A percentile compares a stretch with the other conserved stretches of the same genome.
Evolutionary conservation across 1,140 invertebrate genomes (phyloP).

Genomic region (Gonioctena quinquepunctata): DNA sequence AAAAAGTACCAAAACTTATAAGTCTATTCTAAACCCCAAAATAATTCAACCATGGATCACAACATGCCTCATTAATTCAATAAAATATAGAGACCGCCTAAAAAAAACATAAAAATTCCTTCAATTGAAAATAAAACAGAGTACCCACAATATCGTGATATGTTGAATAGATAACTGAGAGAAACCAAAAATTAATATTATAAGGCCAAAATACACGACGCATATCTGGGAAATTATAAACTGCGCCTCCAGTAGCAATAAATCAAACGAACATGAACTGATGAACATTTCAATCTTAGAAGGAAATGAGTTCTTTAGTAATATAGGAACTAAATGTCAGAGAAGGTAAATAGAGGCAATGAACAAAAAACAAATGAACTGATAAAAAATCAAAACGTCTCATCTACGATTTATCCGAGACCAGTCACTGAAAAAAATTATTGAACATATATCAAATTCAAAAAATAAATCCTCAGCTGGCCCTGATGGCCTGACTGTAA

Average conservation of each 20-base stretch:
- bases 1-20: background rate
- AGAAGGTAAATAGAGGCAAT: background rate
- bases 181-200: background rate
- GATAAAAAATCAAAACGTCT: background rate
- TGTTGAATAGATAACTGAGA: background rate
- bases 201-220: too few relatives aligned
- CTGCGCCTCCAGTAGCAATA: background rate
- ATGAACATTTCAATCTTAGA: background rate
- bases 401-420: background rate
- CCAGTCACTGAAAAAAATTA: background rate
- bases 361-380: background rate
- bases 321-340: background rate
- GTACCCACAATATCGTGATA: background rate
- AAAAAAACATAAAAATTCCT: background rate
- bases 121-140: background rate
- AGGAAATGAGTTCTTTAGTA: background rate
- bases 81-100: background rate
- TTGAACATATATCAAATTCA: background rate
- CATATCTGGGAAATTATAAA: constrained; percentile 5
- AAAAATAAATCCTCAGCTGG: constrained; percentile 2
- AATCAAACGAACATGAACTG: background rate
- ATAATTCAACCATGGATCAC: background rate
- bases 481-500: too few relatives aligned
- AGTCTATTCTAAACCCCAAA: background rate
- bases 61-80: background rate